Base-by-base conservation (phyloP, 2,113 vertebrate genomes). In the Tursiops truncatus region DNA sequence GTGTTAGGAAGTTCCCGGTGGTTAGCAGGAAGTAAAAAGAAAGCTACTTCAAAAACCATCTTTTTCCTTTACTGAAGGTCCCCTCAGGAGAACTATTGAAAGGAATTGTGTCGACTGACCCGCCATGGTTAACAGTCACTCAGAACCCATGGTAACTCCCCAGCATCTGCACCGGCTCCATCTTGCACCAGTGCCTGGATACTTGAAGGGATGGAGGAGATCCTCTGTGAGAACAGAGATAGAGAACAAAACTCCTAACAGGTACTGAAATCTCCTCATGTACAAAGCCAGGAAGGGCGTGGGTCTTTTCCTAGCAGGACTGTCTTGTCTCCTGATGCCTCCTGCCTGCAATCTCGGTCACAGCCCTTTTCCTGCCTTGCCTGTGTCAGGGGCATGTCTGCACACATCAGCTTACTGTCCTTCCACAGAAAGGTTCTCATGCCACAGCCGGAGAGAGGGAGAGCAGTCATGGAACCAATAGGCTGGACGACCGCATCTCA, bases 121-220 rank as follows among this genome's bases (percentile, higher is more conserved):
- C 94, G 96, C 95, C 94, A 79, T 53, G 91, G 95, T 73, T 95
- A 97, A 79, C 93, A 85, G 97, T 89, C 96, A 85, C 95, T 94
- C 97, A 96, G 97, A 96, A 23, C 92, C 85, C 11, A 0, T 91
- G 23, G 6, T 70, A 93, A 50, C 88, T 0, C 2, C 81, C 91
- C 91, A 91, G 97, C 96, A 97, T 95, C 97, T 92, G 94, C 71
- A 83, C 0, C 79, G 33, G 62, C 96, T 73, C 89, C 91, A 73
- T 91, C 96, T 76, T 70, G 91, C 14, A 50, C 84, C 88, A 73
- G 85, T 33, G 31, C 86, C 77, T 94, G 74, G 80, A 94, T 93
- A 96, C 95, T 88, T 87, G 92, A 96, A 90, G 96, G 97, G 81
- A 76, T 25, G 97, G 82, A 85, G 97, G 97, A 94, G 90, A 76